A percentile compares a stretch with the other conserved stretches of the same genome.
Evolutionary conservation across 2,888 invertebrate species (phyloP).

Genomic region (Cynaeus angustus): DNA sequence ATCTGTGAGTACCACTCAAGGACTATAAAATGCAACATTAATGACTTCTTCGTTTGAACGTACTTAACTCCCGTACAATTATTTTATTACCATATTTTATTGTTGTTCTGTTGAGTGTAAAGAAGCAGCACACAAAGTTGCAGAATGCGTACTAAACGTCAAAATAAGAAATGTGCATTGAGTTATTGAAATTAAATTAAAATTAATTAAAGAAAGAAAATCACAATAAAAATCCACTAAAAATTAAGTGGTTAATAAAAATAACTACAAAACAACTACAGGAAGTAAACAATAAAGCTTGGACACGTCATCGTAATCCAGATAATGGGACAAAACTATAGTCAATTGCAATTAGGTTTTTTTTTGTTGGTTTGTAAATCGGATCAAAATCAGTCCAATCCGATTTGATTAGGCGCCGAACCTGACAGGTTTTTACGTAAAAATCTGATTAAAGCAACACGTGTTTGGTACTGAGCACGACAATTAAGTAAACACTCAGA

Average conservation of each 20-base stretch:
- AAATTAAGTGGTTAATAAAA: neutral
- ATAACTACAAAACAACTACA: neutral
- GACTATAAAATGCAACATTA: neutral
- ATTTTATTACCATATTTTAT: conserved; percentile 4
- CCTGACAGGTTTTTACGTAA: neutral
- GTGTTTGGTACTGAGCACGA: conserved; percentile 17
- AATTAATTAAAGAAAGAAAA: neutral
- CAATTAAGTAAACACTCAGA: conserved; percentile 28
- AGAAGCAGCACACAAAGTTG: conserved; percentile 2
- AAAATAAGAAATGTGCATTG: neutral
- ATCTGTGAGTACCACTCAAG: neutral
- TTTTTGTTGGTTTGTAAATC: conserved; percentile 9
- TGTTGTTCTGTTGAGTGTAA: neutral
- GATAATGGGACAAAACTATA: neutral
- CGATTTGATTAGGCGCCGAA: conserved; percentile 10
- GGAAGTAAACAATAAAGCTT: neutral
- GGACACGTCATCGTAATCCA: neutral
- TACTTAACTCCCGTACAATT: conserved; percentile 2
- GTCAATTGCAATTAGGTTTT: neutral
- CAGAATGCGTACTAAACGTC: neutral
- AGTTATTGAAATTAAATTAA: conserved; percentile 1
- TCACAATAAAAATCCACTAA: neutral
- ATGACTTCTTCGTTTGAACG: conserved; percentile 4
- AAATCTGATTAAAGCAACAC: conserved; percentile 25
- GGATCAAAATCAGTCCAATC: conserved; percentile 36